Evolutionary conservation across 2,888 invertebrate species (phyloP), one percentile per base, ranked within the genome.

Genomic region (Trachelus stipa): DNA sequence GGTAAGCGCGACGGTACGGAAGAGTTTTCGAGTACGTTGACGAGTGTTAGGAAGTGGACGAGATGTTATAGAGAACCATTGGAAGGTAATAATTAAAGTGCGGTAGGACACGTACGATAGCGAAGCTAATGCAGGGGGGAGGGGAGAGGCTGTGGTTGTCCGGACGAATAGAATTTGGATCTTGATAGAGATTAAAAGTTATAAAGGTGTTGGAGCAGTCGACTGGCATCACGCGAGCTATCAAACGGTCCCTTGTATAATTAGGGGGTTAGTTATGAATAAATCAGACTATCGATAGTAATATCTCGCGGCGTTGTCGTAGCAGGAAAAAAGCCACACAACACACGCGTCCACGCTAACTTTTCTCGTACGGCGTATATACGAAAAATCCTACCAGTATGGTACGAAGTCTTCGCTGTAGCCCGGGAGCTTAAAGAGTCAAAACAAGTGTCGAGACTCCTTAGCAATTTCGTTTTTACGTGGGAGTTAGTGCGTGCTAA

Each of bases 211-310:
- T 56, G 15, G 15, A 23, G 23, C 23, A 40, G 4, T 40, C 40
- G 40, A 40, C 15, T 40, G 56, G 9, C 23, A 23, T 71, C 71
- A 31, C 71, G 71, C 71, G 71, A 71, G 71, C 71, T 56, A 56
- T 31, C 31, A 12, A 71, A 11, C 4, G 74, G 68, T 77, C 37
- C 69, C 68, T 74, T 74, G 77, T 74, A 34, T 11, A 77, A 77
- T 77, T 77, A 77, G 56, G 34, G 68, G 37, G 23, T 37, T 68
- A n/a, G 56, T 77, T 69, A 74, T 35, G 74, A 77, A 77, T 77
- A 74, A 77, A 77, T 77, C 77, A 74, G n/a, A n/a, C 35, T 35
- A 77, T 34, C 74, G 74, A 68, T 33, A 23, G 12, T 30, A 31
- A 30, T 30, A 71, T 71, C 71, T 31, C 31, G 71, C 6, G 56